Evolutionary conservation across 2,797 vertebrate species (phyloP), one percentile per base, ranked within the genome.

Genomic region (Synanceia verrucosa): DNA sequence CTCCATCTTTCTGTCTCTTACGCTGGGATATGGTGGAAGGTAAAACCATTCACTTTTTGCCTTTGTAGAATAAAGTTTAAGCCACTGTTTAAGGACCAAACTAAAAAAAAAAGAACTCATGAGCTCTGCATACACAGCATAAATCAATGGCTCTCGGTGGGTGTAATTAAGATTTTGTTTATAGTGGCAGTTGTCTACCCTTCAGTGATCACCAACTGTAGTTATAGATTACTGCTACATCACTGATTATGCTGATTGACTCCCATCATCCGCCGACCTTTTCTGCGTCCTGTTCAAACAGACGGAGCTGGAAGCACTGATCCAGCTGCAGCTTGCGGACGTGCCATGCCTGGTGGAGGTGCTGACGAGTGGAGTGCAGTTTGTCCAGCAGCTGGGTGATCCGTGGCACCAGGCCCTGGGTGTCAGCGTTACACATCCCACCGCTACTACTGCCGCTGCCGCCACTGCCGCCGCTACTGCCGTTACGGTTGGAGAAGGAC

Each of bases 211-310:
- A 50, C 46, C 56, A 59, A 52, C 70, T 57, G 72, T 43, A 12
- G 29, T 82, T 86, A 85, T 82, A 52, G 85, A 91, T 90, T 85
- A 81, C 63, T 58, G 2, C 60, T 83, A 59, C 58, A 65, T 76
- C 50, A 48, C 60, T 19, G 48, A 65, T 76, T 69, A 23, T 60
- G 19, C 55, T 39, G 9, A 62, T 55, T 31, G 36, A 55, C 50
- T 43, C 47, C 41, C 18, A 0, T 6, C 13, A 1, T 18, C 21
- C 28, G 73, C 94, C 70, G 84, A 99, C 98, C 98, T 99, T 99
- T 87, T 99, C 97, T 0, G 98, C 98, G 52, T 99, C 98, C 92
- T 99, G 98, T 60, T 99, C 97, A 2, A 99, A 99, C 64, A 99
- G 95, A 44, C 98, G 94, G 29, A 99, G 95, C 89, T 99, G 98